Conservation (phyloP, 1,140 invertebrate species). For the Zaprionus davidi region DNA sequence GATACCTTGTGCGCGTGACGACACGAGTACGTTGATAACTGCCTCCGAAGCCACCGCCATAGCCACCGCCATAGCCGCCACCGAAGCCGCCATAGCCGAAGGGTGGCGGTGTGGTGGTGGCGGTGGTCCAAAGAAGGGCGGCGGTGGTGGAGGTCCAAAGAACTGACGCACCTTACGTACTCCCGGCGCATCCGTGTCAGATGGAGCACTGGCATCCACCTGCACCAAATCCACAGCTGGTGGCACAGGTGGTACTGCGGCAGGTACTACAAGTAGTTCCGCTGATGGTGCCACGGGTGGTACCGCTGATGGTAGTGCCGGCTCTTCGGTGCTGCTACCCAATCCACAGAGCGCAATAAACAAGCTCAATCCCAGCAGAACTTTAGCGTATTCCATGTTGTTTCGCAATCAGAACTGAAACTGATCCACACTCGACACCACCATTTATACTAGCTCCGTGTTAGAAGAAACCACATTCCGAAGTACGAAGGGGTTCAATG, state of each 20-base stretch:
- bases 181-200: constrained; percentile 21
- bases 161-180: constrained; percentile 69
- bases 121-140: constrained; percentile 60
- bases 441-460: constrained; percentile 62
- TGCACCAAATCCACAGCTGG: constrained; percentile 16
- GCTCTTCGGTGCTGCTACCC: constrained; percentile 2
- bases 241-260: neutral
- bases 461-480: constrained; percentile 24
- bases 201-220: neutral
- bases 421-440: constrained; percentile 45
- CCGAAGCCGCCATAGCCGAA: constrained; percentile 41
- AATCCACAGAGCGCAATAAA: constrained; percentile 15
- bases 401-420: constrained; percentile 30
- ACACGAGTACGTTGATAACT: constrained; percentile 66
- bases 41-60: constrained; percentile 52
- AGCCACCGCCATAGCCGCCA: constrained; percentile 56
- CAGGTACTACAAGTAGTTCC: neutral
- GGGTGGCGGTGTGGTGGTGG: constrained; percentile 30
- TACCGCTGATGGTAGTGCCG: neutral
- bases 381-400: constrained; percentile 53
- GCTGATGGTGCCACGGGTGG: no score
- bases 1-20: constrained; percentile 67
- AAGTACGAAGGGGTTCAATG: constrained; percentile 50
- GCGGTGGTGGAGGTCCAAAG: constrained; percentile 59
- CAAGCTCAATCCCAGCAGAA: constrained; percentile 42